phyloP scores from a whole-genome alignment of 2,888 invertebrate species.

The Octodonta nipae region DNA sequence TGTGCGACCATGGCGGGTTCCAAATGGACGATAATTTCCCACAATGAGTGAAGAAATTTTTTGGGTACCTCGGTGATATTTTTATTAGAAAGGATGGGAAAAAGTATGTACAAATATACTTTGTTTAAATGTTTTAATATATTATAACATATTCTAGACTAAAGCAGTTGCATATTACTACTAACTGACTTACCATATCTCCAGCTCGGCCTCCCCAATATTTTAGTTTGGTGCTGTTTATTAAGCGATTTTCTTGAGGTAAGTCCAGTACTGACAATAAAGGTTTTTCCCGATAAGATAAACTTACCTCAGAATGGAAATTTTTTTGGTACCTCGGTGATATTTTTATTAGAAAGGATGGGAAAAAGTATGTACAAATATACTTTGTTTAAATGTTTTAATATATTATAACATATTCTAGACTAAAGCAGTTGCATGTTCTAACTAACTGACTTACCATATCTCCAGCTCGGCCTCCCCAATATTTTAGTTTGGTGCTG shows the following conservation, averaged over 20 bases:
- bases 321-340: too few species aligned
- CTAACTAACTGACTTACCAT: slow-evolving; percentile 10
- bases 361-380: too few species aligned
- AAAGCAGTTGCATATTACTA: background rate
- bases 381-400: background rate
- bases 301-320: slow-evolving; percentile 17
- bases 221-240: slow-evolving; percentile 12
- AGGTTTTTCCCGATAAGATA: slow-evolving; percentile 12
- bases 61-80: too few species aligned
- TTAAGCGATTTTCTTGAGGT: too few species aligned
- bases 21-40: too few species aligned
- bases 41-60: too few species aligned
- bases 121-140: background rate
- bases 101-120: too few species aligned
- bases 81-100: too few species aligned
- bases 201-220: slow-evolving; percentile 16
- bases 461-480: slow-evolving; percentile 16
- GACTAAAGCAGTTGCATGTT: background rate
- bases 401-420: background rate
- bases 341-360: too few species aligned
- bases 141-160: background rate
- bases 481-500: slow-evolving; percentile 14
- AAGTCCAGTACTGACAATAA: slow-evolving; percentile 12
- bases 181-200: slow-evolving; percentile 14
- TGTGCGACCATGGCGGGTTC: too few species aligned